Evolutionary conservation across 1,140 invertebrate genomes (phyloP).

Genomic region (Drosophila orosa): DNA sequence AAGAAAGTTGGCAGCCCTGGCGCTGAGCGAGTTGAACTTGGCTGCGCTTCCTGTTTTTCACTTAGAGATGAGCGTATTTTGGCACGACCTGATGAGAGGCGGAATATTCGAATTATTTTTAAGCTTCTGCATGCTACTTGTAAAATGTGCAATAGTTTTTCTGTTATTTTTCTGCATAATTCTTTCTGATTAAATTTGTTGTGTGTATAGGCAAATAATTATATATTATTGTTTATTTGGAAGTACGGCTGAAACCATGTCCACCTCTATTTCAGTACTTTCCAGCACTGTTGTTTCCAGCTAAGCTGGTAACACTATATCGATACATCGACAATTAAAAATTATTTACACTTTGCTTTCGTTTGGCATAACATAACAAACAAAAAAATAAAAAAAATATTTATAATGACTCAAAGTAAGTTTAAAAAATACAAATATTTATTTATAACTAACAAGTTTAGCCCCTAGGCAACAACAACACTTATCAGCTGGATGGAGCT

Average conservation of each 20-base stretch:
- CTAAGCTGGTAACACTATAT: neutral
- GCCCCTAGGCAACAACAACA: neutral
- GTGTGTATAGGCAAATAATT: too few species aligned
- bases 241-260: neutral
- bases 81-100: neutral
- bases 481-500: neutral
- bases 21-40: constrained; percentile 25
- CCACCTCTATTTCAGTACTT: neutral
- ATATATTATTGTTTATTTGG: neutral
- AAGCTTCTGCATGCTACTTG: rapidly evolving
- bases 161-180: neutral
- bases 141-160: too few species aligned
- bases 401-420: neutral
- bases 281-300: neutral
- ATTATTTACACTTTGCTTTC: neutral
- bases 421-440: neutral
- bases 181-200: neutral
- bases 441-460: neutral
- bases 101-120: neutral
- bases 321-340: neutral
- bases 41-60: constrained; percentile 22
- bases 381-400: neutral
- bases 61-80: neutral
- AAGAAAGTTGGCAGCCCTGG: constrained; percentile 55
- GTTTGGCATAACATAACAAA: neutral